Evolutionary conservation across 2,797 vertebrate species (phyloP), one percentile per base, ranked within the genome.

Genomic region (Ibycter americanus): DNA sequence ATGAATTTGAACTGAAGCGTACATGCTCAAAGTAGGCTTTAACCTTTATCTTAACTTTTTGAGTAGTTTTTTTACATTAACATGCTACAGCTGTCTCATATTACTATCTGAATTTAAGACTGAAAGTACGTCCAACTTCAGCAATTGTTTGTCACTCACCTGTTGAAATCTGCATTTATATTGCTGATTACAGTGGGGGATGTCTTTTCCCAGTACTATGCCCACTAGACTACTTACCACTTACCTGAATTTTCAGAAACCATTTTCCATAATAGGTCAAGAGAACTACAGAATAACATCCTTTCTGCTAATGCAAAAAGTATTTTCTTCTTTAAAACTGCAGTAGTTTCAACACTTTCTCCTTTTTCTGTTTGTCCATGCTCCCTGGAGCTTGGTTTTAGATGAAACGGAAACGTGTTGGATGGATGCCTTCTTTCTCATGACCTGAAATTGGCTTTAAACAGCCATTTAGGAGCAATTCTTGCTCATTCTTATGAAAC

Each of bases 81-180:
- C n/a, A 83, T 96, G 86, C 88, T 77, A 31, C 32, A 84, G n/a
- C 63, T 95, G 73, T 82, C 66, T 90, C 46, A 18, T 44, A 82
- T 79, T 78, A 62, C 29, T 70, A 62, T 70, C 66, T 80, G 80
- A 77, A 96, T 95, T 96, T 94, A 94, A 93, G 83, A 32, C 55
- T 73, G 32, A 73, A 97, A 87, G 58, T 80, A 84, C 77, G 56
- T 70, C 62, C 66, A 92, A 68, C 83, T 92, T 84, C 55, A 80
- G 52, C 88, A 90, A 74, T 71, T 90, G 47, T 73, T 90, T 97
- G 80, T 82, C 93, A 90, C 47, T 94, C 47, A 92, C 90, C 55
- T 96, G 93, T 96, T 97, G 97, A 87, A 96, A 96, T 97, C 73
- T 92, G 91, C 90, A 94, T 97, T 96, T 96, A 94, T 95, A 93